Evolutionary conservation across 1,140 invertebrate species (phyloP).

Genomic region (Drosophila leontia): DNA sequence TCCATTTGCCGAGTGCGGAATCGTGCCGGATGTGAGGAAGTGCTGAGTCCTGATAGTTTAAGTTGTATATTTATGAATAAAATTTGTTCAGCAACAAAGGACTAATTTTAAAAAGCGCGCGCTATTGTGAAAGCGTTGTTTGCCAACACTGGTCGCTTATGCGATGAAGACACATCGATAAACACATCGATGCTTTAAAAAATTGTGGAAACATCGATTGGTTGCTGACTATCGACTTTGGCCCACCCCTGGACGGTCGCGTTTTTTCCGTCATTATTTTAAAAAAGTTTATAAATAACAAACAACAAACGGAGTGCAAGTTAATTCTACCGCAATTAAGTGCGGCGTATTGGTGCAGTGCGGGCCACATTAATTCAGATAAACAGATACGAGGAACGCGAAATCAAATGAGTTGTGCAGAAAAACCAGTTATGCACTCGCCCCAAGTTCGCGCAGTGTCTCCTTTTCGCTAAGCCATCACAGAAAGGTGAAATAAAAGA

Average conservation of each 20-base stretch:
- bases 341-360: not conserved
- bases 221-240: too few species aligned
- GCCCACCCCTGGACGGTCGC: too few species aligned
- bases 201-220: too few species aligned
- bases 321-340: not conserved
- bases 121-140: too few species aligned
- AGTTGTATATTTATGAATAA: conserved; percentile 22
- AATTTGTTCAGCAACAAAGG: not conserved
- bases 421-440: conserved; percentile 70
- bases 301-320: conserved; percentile 1
- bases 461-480: conserved; percentile 57
- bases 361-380: not conserved
- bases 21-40: conserved; percentile 70
- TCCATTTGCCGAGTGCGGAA: conserved; percentile 65
- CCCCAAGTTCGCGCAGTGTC: conserved; percentile 51
- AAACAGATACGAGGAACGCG: not conserved
- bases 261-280: not conserved
- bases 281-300: not conserved
- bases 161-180: too few species aligned
- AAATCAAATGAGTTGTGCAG: conserved; percentile 24
- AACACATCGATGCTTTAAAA: too few species aligned
- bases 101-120: too few species aligned
- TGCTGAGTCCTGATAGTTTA: conserved; percentile 50
- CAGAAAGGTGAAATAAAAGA: conserved; percentile 21
- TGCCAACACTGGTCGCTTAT: too few species aligned